phyloP scores from a whole-genome alignment of 2,797 vertebrate species.

The Spea hammondii region DNA sequence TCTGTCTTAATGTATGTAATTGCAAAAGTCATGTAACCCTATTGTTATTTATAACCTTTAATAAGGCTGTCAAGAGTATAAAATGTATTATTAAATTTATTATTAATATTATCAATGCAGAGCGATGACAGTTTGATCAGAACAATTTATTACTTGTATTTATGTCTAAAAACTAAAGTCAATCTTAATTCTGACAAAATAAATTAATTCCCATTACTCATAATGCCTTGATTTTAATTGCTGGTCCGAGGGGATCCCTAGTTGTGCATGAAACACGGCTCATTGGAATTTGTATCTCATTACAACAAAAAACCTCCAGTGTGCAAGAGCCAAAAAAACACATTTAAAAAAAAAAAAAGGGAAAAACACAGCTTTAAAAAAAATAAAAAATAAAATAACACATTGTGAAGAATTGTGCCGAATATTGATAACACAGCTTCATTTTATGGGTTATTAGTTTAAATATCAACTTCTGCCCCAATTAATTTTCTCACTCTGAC shows the following conservation, averaged over 20 bases:
- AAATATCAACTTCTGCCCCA: no score
- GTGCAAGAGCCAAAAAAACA: not conserved
- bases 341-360: not conserved
- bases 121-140: not conserved
- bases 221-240: not conserved
- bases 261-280: conserved; percentile 19
- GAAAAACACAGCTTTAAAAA: not conserved
- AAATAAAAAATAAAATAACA: no score
- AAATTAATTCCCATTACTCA: not conserved
- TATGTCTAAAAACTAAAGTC: not conserved
- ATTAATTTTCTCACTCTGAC: no score
- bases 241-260: not conserved
- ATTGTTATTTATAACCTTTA: no score
- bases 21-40: no score
- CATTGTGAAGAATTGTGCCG: not conserved
- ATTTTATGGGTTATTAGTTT: not conserved
- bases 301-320: conserved; percentile 1
- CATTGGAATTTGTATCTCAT: conserved; percentile 6
- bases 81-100: not conserved
- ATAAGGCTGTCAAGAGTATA: no score
- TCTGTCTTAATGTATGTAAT: no score
- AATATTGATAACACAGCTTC: not conserved
- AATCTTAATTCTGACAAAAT: not conserved
- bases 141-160: not conserved
- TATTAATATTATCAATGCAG: not conserved